A percentile compares a stretch with the other conserved stretches of the same genome.
phyloP scores from a whole-genome alignment of 2,113 vertebrate genomes.

The Phaethon lepturus region DNA sequence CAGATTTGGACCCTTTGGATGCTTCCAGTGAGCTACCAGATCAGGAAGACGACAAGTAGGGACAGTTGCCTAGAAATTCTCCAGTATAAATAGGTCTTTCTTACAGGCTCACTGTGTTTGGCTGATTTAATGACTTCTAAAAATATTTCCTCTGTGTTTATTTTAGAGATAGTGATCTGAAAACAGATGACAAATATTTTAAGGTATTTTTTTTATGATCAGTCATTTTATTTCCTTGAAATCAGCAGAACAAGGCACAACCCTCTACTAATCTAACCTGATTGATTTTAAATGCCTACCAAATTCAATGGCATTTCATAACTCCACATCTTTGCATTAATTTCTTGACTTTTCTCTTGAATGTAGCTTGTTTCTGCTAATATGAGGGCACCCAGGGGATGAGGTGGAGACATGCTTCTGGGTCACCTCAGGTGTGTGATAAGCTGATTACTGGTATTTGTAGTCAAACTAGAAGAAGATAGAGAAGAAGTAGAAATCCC shows the following conservation, averaged over 20 bases:
- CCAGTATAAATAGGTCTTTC: not conserved
- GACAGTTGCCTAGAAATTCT: not conserved
- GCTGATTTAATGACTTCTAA: not conserved
- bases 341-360: conserved; percentile 69
- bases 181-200: not conserved
- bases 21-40: not conserved
- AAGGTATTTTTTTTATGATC: not conserved
- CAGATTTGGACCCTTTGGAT: not conserved
- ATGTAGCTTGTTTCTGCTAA: conserved; percentile 22
- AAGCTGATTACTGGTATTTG: conserved; percentile 62
- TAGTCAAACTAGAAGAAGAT: conserved; percentile 51
- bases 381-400: conserved; percentile 2
- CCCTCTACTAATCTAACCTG: conserved; percentile 45
- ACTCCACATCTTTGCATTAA: conserved; percentile 65
- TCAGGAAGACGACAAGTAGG: not conserved
- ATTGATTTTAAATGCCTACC: conserved; percentile 62
- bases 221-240: not conserved
- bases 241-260: conserved; percentile 24
- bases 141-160: not conserved
- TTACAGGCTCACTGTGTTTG: not conserved
- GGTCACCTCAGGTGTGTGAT: conserved; percentile 53
- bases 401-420: conserved; percentile 1
- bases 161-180: not conserved
- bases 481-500: conserved; percentile 28
- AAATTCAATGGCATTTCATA: conserved; percentile 67